These are phyloP conservation scores for Papilio demoleus DNA, from an alignment of 2,888 invertebrate genomes.

Conservation along the genomic window DNA sequence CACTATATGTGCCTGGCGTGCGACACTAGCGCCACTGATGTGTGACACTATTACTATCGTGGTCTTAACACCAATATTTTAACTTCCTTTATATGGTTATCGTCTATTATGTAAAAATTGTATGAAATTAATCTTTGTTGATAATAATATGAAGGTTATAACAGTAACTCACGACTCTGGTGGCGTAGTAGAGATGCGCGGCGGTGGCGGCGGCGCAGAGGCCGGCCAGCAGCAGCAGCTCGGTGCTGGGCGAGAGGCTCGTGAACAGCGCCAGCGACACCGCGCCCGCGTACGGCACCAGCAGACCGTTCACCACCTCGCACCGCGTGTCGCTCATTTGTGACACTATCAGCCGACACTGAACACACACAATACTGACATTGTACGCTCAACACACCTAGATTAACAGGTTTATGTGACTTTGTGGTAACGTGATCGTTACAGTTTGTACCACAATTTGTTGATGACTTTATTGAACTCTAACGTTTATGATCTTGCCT, in stretches of 20 bases:
- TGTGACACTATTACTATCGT: not conserved
- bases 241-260: slow-evolving; percentile 76
- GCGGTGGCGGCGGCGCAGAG: slow-evolving; percentile 88
- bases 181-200: slow-evolving; percentile 96
- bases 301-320: slow-evolving; percentile 90
- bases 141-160: too few species aligned
- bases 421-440: too few species aligned
- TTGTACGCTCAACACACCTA: too few species aligned
- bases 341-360: slow-evolving; percentile 98
- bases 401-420: too few species aligned
- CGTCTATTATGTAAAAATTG: too few species aligned
- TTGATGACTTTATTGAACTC: too few species aligned
- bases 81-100: too few species aligned
- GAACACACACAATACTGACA: slow-evolving; percentile 47
- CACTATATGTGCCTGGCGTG: not conserved
- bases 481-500: too few species aligned
- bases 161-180: slow-evolving; percentile 90
- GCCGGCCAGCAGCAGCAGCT: slow-evolving; percentile 87
- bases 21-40: not conserved
- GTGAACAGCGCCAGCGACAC: slow-evolving; percentile 67
- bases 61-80: too few species aligned
- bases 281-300: slow-evolving; percentile 83
- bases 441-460: too few species aligned
- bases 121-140: too few species aligned
- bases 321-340: slow-evolving; percentile 98